phyloP scores from a whole-genome alignment of 2,888 invertebrate species.

The Epistrophella euchroma region DNA sequence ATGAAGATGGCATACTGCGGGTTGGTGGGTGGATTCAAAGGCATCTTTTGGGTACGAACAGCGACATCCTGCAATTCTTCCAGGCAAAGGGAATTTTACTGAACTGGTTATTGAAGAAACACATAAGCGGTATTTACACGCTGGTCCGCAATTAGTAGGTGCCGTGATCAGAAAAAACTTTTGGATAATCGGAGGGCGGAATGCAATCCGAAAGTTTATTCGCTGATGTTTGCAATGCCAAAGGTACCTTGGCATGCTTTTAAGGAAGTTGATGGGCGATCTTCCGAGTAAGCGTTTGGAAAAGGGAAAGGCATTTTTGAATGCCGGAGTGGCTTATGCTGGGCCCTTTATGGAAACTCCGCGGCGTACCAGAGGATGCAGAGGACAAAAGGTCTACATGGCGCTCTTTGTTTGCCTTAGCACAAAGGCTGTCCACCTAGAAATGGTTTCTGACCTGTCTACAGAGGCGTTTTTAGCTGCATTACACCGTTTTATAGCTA shows the following conservation, averaged over 20 bases:
- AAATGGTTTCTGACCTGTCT: too few relatives aligned
- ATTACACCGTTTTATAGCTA: too few relatives aligned
- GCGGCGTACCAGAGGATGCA: too few relatives aligned
- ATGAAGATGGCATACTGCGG: constrained; percentile 4
- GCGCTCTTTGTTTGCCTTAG: too few relatives aligned
- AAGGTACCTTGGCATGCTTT: constrained; percentile 85
- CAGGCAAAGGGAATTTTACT: not conserved
- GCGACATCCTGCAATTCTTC: not conserved
- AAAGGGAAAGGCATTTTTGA: not conserved
- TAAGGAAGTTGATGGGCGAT: constrained; percentile 37
- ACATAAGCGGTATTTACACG: constrained; percentile 32
- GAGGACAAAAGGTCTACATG: too few relatives aligned
- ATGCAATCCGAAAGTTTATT: constrained; percentile 4
- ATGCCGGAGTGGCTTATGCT: not conserved
- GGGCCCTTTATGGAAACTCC: too few relatives aligned
- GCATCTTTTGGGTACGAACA: not conserved
- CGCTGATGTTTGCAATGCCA: not conserved
- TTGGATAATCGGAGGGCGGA: constrained; percentile 1
- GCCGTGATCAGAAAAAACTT: not conserved
- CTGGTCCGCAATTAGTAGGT: constrained; percentile 32
- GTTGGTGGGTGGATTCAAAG: constrained; percentile 7
- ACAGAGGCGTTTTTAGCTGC: too few relatives aligned
- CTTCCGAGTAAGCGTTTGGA: not conserved
- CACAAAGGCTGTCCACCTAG: too few relatives aligned
- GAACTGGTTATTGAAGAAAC: constrained; percentile 2